Evolutionary conservation across 2,797 vertebrate genomes (phyloP).

Genomic region (Petrocephalus sullivani): DNA sequence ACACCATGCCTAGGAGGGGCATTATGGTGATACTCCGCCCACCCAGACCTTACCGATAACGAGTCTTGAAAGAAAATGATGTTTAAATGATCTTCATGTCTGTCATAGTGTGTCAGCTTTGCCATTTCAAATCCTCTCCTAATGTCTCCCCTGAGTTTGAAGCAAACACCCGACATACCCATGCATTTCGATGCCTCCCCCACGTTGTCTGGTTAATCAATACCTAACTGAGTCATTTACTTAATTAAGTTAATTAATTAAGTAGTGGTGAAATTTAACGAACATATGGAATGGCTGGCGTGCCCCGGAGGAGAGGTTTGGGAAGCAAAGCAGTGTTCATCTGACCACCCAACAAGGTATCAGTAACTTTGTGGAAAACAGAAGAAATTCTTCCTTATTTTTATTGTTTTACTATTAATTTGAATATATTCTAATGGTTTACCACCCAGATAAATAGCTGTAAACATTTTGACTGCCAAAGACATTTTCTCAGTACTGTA

Average conservation of each 20-base stretch:
- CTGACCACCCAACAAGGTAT: too few relatives aligned
- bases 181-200: not conserved
- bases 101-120: not conserved
- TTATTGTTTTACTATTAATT: too few relatives aligned
- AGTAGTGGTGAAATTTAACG: not conserved
- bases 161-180: not conserved
- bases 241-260: not conserved
- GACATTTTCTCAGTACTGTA: too few relatives aligned
- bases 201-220: not conserved
- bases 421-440: too few relatives aligned
- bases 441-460: too few relatives aligned
- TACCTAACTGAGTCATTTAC: not conserved
- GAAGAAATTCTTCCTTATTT: too few relatives aligned
- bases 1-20: not conserved
- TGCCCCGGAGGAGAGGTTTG: too few relatives aligned
- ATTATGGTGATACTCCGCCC: not conserved
- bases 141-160: not conserved
- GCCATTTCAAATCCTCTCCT: not conserved
- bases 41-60: not conserved
- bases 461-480: too few relatives aligned
- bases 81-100: not conserved
- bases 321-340: too few relatives aligned
- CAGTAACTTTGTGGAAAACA: too few relatives aligned
- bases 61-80: not conserved
- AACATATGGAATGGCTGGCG: not conserved